Evolutionary conservation across 2,888 invertebrate species (phyloP), one percentile per base, ranked within the genome.

Genomic region (Arrhopalites spinosus): DNA sequence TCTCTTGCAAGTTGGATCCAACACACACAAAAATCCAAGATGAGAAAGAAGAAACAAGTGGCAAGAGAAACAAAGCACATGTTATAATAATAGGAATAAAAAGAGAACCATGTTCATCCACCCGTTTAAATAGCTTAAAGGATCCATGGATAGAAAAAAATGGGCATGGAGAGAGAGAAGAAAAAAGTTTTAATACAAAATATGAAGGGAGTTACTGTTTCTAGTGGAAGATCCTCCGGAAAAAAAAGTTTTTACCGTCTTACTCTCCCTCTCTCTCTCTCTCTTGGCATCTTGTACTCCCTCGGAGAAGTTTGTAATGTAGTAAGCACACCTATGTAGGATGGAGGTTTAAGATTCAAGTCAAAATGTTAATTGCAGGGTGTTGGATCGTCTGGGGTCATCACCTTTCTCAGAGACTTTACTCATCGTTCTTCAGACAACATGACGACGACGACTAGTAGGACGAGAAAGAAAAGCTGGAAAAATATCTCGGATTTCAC

Each of bases 331-430:
- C 5, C 7, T 5, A 13, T 7, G 23, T 3, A 13, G 29, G 2
- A 64, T 13, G 66, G 20, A 66, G 43, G 20, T 20, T 45, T 15
- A 30, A 45, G 72, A 72, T 64, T 72, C 63, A 45, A 72, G 72
- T 72, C 72, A 72, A 72, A 72, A 72, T 72, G 72, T 72, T 72
- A 72, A 72, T 72, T 72, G 72, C 27, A 72, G 72, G 72, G 72
- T 72, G 72, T 72, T 72, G 72, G 63, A 72, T 13, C 47, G 29
- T 63, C 47, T 29, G 59, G 61, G 72, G 72, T 72, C 72, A 72
- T 72, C 63, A 72, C 72, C 72, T 72, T 72, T 72, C 63, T 30
- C 72, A 71, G 71, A 59, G n/a, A n/a, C 71, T 71, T 25, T 53
- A 59, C 71, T 61, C 61, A 61, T 61, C 20, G 20, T 8, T n/a